Evolutionary conservation across 2,888 invertebrate genomes (phyloP), one percentile per base, ranked within the genome.

Genomic region (Rapana venosa): DNA sequence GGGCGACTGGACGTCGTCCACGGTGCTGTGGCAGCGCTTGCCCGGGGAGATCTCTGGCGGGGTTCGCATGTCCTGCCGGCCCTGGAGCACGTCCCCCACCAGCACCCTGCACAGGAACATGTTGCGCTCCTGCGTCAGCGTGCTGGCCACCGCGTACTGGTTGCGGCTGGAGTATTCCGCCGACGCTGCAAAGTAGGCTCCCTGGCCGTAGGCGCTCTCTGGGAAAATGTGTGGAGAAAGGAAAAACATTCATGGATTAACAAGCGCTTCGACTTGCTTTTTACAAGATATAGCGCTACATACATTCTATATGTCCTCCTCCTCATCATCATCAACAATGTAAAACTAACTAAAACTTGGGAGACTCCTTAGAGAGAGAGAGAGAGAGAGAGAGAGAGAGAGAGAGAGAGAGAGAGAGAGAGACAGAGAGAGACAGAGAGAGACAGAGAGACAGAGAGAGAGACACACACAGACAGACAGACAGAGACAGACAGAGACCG

Each of bases 101-200:
- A 89, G 89, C 6, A 77, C 89, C 20, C n/a, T 66, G 89, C 89
- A 89, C 85, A 89, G 1, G 89, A 89, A 89, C 36, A 89, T 89
- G 84, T 77, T 70, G 47, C 89, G 89, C 22, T 84, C 85, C n/a
- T 36, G 22, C n/a, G 30, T 89, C 11, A 1, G 13, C 17, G 0
- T 11, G 70, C 83, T 66, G 70, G 85, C 89, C 35, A n/a, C 83
- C 4, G 89, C 89, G 32, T 89, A 89, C 47, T 70, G 20, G 30
- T 85, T 66, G 20, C 85, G 83, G 35, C 89, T 85, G 58, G 89
- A 89, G 83, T 89, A 89, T 1, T 70, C 74, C 22, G 89, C 89
- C n/a, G 20, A 8, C n/a, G 8, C 66, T 13, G 89, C 89, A 22
- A 89, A 89, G 85, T 89, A 89, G 13, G 66, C 89, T n/a, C 89